Base-by-base conservation (phyloP, 2,888 invertebrate genomes). In the Watsonalla binaria region DNA sequence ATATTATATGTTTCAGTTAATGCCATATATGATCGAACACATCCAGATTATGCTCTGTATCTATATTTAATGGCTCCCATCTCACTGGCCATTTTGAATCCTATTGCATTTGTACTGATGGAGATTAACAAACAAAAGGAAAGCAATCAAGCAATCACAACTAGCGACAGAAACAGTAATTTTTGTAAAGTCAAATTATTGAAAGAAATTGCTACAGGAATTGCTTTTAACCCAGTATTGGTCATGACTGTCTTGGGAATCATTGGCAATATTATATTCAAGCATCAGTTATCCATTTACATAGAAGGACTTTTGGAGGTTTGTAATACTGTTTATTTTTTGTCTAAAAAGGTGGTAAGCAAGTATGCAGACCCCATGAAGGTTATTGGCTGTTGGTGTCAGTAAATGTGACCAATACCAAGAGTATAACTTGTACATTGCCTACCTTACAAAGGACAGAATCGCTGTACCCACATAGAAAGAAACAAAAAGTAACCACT, bases 21-120 rank as follows among this genome's bases (percentile, higher is more conserved):
- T 71, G 97, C 98, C 24, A 91, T 99, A 15, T 99, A 98, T 81
- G 92, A 93, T 62, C 93, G 94, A 56, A 93, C 94, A 6, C 98
- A 98, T 90, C 97, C 97, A 0, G 97, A 98, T 72, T 98, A 96
- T 89, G 94, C 96, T 0, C 92, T 95, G 0, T 99, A 98, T 80
- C 89, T 99, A 49, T 99, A 98, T 79, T 91, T 99, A 51, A 94
- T 98, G 93, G 97, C 98, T 8, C 99, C 99, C 0, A 97, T 98
- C 76, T 98, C 97, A 46, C 88, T 99, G 59, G 96, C 97, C 0
- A 94, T 98, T 67, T 89, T 99, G 34, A 99, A 99, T 86, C 98
- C 98, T 0, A 92, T 98, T 62, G 97, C 97, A 24, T 97, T 98
- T 81, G 91, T 97, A 5, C 82, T 98, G 58, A 93, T 99, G 93